Base-by-base conservation (phyloP, 2,888 invertebrate species). In the Tinea trinotella region DNA sequence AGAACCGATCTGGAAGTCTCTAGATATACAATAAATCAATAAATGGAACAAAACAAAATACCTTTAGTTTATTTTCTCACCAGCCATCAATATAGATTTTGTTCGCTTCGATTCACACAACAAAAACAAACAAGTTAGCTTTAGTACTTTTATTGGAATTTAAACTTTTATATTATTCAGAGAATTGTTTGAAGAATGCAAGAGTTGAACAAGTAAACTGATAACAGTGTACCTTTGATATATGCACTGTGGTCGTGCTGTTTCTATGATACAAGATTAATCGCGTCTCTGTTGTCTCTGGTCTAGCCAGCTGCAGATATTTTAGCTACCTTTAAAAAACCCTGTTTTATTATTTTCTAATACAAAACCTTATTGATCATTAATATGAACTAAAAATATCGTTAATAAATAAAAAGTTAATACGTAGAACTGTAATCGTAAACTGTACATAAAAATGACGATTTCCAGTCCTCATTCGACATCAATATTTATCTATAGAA, bases 401-500 rank as follows among this genome's bases (percentile, higher is more conserved):
- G 22, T 22, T 5, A 30, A 30, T 10, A 30, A 30, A 30, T 7
- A 7, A 30, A 7, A 30, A 30, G 30, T 30, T 30, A 40, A 40
- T 12, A 40, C 40, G 3, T 40, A 17, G 6, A 40, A 40, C 40
- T 2, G 40, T 17, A 40, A 40, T 40, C 40, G 40, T 40, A 40
- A 40, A 40, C 17, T 9, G 17, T 12, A 13, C 40, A 40, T 40
- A 40, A 40, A 40, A 40, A 40, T 40, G 40, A 40, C 40, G 40
- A 40, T 40, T 12, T 12, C 2, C 40, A 40, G 40, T 40, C 40
- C 6, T 13, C n/a, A n/a, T 30, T 30, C 7, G 4, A 17, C 10
- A 40, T 13, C 17, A 12, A 17, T 17, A 17, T 17, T 17, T 17
- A 40, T 40, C 7, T 40, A 40, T 40, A 7, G 2, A 13, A 9